phyloP scores from a whole-genome alignment of 2,888 invertebrate species.

The Andrena marginata region DNA sequence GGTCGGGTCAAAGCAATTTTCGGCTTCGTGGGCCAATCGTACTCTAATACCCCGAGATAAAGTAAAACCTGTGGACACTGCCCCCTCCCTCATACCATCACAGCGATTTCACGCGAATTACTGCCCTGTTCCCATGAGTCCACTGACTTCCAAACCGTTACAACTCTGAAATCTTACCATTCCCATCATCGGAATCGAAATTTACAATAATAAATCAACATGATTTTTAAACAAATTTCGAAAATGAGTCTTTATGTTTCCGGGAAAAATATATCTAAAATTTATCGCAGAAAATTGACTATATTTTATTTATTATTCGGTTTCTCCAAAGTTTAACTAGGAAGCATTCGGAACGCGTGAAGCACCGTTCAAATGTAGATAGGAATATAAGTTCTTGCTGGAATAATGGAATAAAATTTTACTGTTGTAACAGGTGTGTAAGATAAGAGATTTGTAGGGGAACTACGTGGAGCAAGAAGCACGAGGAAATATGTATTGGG shows the following conservation, averaged over 20 bases:
- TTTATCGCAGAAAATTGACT: background rate
- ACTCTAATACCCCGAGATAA: slow-evolving; percentile 55
- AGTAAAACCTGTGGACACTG: slow-evolving; percentile 33
- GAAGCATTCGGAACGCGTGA: too few species aligned
- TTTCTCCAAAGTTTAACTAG: too few species aligned
- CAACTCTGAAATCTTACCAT: too few species aligned
- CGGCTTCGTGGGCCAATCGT: slow-evolving; percentile 58
- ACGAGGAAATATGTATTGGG: background rate
- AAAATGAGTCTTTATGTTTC: background rate
- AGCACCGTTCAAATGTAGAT: too few species aligned
- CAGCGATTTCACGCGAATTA: too few species aligned
- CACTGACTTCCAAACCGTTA: too few species aligned
- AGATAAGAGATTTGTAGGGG: slow-evolving; percentile 30
- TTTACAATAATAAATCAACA: too few species aligned
- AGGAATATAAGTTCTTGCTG: too few species aligned
- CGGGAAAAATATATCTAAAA: background rate
- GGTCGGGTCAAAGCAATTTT: slow-evolving; percentile 67
- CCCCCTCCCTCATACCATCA: slow-evolving; percentile 6
- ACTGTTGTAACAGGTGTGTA: background rate
- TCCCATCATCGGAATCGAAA: background rate
- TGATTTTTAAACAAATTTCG: too few species aligned
- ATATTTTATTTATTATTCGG: too few species aligned
- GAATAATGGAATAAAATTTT: background rate
- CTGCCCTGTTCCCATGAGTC: too few species aligned
- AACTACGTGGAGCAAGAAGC: too few species aligned